A percentile compares a stretch with the other conserved stretches of the same genome.
These are phyloP conservation scores for Leptinotarsa texana DNA, from an alignment of 1,140 invertebrate genomes.

Conservation along the genomic window DNA sequence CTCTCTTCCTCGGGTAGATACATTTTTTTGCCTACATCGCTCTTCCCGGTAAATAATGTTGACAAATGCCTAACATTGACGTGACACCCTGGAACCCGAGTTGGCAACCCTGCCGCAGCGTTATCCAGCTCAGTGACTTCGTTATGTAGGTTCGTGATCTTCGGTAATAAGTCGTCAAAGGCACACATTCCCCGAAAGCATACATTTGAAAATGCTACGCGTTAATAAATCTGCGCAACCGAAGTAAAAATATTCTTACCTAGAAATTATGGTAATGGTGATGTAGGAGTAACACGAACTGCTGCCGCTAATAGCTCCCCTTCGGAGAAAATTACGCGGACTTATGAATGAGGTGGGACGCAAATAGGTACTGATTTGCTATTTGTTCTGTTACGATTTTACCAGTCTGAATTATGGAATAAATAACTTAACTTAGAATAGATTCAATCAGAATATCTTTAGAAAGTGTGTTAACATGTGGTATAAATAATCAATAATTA, in stretches of 20 bases:
- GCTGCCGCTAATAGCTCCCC: not conserved
- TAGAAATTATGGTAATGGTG: slow-evolving; percentile 20
- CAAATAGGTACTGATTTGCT: too few relatives aligned
- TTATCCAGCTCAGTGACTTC: not conserved
- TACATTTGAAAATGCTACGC: slow-evolving; percentile 18
- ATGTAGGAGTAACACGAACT: slow-evolving; percentile 10
- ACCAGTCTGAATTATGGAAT: not conserved
- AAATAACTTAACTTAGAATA: not conserved
- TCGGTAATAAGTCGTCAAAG: slow-evolving; percentile 15
- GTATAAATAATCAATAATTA: too few relatives aligned
- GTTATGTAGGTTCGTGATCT: slow-evolving; percentile 5
- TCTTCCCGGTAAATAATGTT: too few relatives aligned
- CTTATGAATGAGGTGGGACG: not conserved
- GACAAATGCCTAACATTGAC: too few relatives aligned
- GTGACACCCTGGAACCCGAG: too few relatives aligned
- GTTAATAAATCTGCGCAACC: slow-evolving; percentile 7
- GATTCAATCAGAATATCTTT: not conserved
- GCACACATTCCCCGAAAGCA: slow-evolving; percentile 12
- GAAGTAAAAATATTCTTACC: slow-evolving; percentile 17
- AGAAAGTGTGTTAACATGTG: too few relatives aligned
- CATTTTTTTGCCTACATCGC: too few relatives aligned
- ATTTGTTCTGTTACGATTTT: too few relatives aligned
- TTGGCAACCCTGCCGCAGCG: too few relatives aligned
- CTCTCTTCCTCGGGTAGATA: too few relatives aligned
- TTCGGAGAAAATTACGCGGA: not conserved